Evolutionary conservation across 2,797 vertebrate genomes (phyloP).

Genomic region (Spatula versicolor): DNA sequence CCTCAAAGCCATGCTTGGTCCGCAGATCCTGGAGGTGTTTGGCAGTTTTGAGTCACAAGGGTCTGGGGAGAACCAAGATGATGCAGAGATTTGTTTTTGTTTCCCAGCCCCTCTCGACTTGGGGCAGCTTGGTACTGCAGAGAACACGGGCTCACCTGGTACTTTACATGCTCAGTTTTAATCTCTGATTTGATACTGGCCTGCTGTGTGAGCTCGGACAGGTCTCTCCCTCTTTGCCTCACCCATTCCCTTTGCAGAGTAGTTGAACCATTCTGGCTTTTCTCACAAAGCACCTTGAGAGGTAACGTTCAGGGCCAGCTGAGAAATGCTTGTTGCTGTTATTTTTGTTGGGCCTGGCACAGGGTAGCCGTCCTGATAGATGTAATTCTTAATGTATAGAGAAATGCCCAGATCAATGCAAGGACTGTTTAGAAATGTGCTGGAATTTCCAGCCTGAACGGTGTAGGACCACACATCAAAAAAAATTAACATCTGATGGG

Average conservation of each 20-base stretch:
- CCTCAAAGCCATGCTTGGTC: background rate
- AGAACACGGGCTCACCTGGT: background rate
- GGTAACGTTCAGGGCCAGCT: background rate
- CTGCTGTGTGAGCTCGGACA: background rate
- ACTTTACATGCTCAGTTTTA: background rate
- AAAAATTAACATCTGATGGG: background rate
- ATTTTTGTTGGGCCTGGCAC: background rate
- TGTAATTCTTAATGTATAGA: background rate
- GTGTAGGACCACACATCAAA: background rate
- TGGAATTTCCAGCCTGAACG: background rate
- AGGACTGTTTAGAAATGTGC: background rate
- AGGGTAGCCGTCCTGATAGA: background rate
- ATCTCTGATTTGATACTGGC: background rate
- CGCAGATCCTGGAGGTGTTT: background rate
- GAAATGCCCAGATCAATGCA: background rate
- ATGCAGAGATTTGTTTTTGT: background rate
- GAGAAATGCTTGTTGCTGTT: background rate
- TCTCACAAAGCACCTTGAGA: background rate
- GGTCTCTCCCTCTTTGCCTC: background rate
- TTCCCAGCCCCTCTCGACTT: background rate
- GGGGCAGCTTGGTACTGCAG: background rate
- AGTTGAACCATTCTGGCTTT: background rate
- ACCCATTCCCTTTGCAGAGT: accelerated
- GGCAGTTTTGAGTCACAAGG: background rate
- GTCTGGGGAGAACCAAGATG: background rate